These are phyloP conservation scores for Teinopalpus imperialis DNA, from an alignment of 2,888 invertebrate genomes.

Conservation along the genomic window DNA sequence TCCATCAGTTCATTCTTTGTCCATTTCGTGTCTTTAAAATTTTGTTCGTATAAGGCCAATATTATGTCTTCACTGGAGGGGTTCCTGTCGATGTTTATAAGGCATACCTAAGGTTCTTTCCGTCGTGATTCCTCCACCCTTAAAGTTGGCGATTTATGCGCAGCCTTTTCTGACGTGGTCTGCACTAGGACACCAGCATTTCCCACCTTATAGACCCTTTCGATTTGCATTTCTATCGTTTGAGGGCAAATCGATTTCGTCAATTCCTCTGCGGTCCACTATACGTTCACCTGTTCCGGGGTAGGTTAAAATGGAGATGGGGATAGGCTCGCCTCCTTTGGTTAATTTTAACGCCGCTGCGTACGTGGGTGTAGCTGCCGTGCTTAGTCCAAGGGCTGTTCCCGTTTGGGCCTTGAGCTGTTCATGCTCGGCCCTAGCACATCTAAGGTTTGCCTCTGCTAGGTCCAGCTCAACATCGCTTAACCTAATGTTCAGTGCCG, in stretches of 20 bases:
- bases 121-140: not conserved
- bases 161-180: constrained; percentile 12
- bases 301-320: not conserved
- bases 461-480: not conserved
- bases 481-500: not conserved
- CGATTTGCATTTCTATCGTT: not conserved
- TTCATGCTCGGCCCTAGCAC: not conserved
- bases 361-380: not conserved
- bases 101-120: not conserved
- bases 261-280: not conserved
- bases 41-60: not conserved
- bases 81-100: not conserved
- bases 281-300: too few species aligned
- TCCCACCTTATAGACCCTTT: constrained; percentile 23
- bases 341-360: not conserved
- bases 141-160: constrained; percentile 5
- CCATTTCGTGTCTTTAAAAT: not conserved
- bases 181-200: constrained; percentile 26
- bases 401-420: too few species aligned
- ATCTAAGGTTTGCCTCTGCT: not conserved
- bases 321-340: not conserved
- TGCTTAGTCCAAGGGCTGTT: too few species aligned
- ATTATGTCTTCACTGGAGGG: not conserved
- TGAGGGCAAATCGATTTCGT: not conserved
- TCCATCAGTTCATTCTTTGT: not conserved